phyloP scores from a whole-genome alignment of 2,797 vertebrate species.

The Enteromius viviparus region DNA sequence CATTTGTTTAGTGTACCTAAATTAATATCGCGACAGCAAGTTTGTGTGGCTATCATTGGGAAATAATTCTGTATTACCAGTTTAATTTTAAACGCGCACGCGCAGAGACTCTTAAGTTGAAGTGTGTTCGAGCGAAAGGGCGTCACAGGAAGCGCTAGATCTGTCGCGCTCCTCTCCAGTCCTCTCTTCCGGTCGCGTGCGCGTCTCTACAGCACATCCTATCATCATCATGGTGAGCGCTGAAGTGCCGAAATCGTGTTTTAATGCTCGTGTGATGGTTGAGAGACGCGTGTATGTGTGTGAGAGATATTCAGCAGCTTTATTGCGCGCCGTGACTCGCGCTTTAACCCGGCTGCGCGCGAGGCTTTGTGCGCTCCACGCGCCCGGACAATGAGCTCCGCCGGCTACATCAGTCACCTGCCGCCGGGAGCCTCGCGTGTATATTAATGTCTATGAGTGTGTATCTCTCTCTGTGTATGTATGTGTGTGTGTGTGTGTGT shows the following conservation, averaged over 20 bases:
- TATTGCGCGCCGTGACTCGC: too few relatives aligned
- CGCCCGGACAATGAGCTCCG: neutral
- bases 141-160: neutral
- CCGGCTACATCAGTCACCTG: neutral
- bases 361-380: neutral
- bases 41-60: neutral
- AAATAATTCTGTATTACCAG: neutral
- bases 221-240: constrained; percentile 52
- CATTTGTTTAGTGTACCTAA: neutral
- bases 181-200: constrained; percentile 31
- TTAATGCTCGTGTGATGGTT: neutral
- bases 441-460: neutral
- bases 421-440: too few relatives aligned
- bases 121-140: neutral
- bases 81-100: neutral
- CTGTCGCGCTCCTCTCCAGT: neutral
- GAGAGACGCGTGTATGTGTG: too few relatives aligned
- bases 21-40: neutral
- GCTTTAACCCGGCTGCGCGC: neutral
- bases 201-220: neutral
- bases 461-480: too few relatives aligned
- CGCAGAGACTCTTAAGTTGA: neutral
- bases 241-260: neutral
- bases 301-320: neutral
- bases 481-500: neutral